Conservation (phyloP, 1,140 invertebrate genomes). For the Trichonephila clavipes region DNA sequence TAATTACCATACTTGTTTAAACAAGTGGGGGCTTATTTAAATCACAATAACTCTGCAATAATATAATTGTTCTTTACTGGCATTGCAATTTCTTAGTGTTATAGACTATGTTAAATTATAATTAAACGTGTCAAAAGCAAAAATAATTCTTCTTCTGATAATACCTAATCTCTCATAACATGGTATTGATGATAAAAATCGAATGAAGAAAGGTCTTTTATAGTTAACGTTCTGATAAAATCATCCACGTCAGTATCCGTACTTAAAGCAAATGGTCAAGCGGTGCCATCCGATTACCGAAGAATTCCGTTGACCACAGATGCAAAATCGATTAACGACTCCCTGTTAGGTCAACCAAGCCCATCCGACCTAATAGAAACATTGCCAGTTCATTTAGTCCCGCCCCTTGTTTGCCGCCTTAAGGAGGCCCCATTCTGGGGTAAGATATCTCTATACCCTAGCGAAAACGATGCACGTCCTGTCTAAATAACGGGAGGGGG, state of each 20-base stretch:
- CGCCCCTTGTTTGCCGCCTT: background rate
- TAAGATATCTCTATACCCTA: background rate
- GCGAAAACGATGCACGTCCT: background rate
- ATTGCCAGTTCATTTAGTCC: conserved; percentile 1
- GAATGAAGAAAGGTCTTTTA: background rate
- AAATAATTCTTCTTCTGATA: too few species aligned
- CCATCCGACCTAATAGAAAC: conserved; percentile 30
- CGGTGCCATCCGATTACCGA: background rate
- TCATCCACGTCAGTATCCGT: background rate
- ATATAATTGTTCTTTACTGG: too few species aligned
- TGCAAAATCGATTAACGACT: conserved; percentile 42
- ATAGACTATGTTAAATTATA: too few species aligned
- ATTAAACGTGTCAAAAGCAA: too few species aligned
- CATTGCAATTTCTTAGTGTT: too few species aligned
- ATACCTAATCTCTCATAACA: too few species aligned
- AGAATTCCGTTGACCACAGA: background rate
- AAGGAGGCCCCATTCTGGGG: background rate
- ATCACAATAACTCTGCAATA: too few species aligned
- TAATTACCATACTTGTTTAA: too few species aligned
- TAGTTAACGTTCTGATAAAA: background rate
- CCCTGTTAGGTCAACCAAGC: background rate
- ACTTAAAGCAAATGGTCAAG: background rate
- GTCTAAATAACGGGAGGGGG: conserved; percentile 3
- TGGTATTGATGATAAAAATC: too few species aligned
- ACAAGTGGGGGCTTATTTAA: too few species aligned